These are phyloP conservation scores for Ephydatia muelleri DNA, from an alignment of 37 sponge, comb jelly and placozoan species.

Conservation along the genomic window DNA sequence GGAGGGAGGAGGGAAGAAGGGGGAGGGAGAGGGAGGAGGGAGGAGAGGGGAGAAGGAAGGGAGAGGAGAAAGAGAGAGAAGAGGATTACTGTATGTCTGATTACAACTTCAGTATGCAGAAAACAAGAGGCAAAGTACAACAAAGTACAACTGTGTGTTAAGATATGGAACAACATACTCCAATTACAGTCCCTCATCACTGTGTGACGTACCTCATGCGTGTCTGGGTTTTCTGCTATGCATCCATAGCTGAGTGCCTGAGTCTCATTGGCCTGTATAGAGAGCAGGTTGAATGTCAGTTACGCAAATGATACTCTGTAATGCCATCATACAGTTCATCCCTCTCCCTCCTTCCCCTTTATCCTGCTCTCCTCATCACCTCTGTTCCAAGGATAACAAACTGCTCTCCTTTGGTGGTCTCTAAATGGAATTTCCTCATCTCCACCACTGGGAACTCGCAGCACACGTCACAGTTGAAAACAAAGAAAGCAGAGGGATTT, in stretches of 20 bases:
- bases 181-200: background rate
- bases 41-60: too few relatives aligned
- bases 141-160: background rate
- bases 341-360: background rate
- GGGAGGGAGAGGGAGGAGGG: too few relatives aligned
- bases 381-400: conserved; percentile 84
- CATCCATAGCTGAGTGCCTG: conserved; percentile 94
- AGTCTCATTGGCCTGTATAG: conserved; percentile 52
- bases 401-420: conserved; percentile 18
- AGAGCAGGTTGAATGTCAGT: too few relatives aligned
- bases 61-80: too few relatives aligned
- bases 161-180: too few relatives aligned
- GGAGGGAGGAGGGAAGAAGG: too few relatives aligned
- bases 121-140: too few relatives aligned
- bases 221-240: conserved; percentile 77
- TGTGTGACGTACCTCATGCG: conserved; percentile 66
- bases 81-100: too few relatives aligned
- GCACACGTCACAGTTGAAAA: conserved; percentile 95
- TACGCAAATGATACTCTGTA: background rate
- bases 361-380: conserved; percentile 13
- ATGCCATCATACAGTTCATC: background rate
- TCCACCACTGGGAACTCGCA: conserved; percentile 93
- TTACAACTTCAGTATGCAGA: too few relatives aligned
- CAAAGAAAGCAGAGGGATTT: conserved; percentile 86
- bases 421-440: conserved; percentile 72